Evolutionary conservation across 2,797 vertebrate genomes (phyloP), one percentile per base, ranked within the genome.

Genomic region (Numenius phaeopus): DNA sequence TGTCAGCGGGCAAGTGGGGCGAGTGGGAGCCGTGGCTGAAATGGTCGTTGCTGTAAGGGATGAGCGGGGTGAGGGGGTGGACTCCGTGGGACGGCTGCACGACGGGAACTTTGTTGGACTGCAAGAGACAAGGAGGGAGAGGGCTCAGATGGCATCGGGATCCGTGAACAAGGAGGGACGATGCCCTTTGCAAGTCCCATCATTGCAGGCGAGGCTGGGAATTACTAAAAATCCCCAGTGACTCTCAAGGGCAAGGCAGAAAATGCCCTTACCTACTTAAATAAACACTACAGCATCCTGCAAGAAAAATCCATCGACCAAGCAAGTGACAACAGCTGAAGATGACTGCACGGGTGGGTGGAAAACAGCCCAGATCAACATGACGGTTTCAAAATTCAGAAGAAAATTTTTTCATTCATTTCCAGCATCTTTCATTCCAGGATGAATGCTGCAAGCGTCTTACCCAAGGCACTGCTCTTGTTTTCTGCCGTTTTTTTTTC

Each of bases 61-160:
- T 98, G 96, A 99, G 99, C 23, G 99, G 99, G 50, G 99, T 98
- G 91, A 99, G 98, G 3, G 99, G 99, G 91, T 99, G 99, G 97
- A 99, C 99, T 52, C 99, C 99, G 5, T 99, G 99, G 16, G 99
- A 98, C 29, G 99, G 99, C 98, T 99, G 99, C 76, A 99, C 99
- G n/a, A 99, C 99, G 1, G 99, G 99, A 94, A 99, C 99, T 97
- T 99, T 99, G 98, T 99, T 99, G 95, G 99, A 99, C 99, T 99
- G 98, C 94, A 98, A 98, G 91, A 97, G 7, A 98, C 58, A 97
- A 96, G 12, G 8, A 81, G 21, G 24, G 29, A 89, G 21, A 90
- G 29, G 5, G 37, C 65, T 96, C 61, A 93, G 93, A 39, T 39
- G 3, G 1, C 6, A 5, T 11, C 2, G 6, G 24, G 29, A 47